Conservation (phyloP, 2,113 vertebrate genomes). For the Salminus brasiliensis region DNA sequence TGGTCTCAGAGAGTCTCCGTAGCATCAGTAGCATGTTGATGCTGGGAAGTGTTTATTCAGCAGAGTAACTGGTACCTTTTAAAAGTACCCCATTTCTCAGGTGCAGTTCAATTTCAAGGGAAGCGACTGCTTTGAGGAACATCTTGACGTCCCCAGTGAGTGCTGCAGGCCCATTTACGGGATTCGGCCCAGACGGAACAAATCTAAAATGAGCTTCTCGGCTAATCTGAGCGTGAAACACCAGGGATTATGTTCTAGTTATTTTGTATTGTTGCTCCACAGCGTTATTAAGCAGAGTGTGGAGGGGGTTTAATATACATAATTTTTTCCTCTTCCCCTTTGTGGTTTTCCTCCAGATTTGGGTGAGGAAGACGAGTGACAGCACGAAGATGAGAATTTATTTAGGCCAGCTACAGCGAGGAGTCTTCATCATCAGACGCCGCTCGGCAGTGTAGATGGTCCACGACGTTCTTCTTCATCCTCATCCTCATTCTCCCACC, state of each 20-base stretch:
- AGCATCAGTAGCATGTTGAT: no score
- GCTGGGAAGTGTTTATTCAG: no score
- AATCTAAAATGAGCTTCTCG: background rate
- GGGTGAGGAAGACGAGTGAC: conserved; percentile 99
- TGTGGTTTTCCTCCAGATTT: conserved; percentile 79
- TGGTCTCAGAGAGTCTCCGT: no score
- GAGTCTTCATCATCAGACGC: conserved; percentile 93
- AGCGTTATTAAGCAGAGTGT: background rate
- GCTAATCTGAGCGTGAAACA: background rate
- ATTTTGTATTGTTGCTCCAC: background rate
- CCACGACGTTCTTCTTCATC: background rate
- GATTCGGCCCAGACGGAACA: background rate
- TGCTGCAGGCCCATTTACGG: background rate
- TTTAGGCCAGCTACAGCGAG: conserved; percentile 95
- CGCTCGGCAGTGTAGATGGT: conserved; percentile 87
- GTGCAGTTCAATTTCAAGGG: no score
- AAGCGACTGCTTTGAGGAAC: no score
- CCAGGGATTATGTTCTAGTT: background rate
- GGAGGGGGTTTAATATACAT: background rate
- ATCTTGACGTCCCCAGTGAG: no score
- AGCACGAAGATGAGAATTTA: conserved; percentile 99
- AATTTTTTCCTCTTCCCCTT: conserved; percentile 1
- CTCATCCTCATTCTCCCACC: background rate
- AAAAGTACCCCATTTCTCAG: no score
- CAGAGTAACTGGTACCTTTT: no score